Conservation (phyloP, 2,113 vertebrate genomes). For the Oophaga pumilio region DNA sequence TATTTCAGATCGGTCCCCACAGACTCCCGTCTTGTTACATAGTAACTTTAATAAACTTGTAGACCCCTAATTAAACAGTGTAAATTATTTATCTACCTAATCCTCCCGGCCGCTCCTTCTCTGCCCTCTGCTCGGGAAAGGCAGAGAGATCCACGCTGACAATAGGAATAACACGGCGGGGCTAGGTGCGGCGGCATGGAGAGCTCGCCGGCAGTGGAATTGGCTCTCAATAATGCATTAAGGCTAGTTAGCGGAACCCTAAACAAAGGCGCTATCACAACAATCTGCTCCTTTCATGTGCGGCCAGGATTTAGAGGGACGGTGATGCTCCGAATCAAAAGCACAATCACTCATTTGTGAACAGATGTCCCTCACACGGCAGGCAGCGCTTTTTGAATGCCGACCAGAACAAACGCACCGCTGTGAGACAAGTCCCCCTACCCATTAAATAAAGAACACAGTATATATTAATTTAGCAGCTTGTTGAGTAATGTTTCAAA, state of each 20-base stretch:
- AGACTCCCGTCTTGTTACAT: conserved; percentile 65
- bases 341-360: conserved; percentile 80
- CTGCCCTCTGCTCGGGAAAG: neutral
- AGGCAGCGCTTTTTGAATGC: conserved; percentile 60
- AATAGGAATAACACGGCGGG: conserved; percentile 66
- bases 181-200: conserved; percentile 61
- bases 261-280: conserved; percentile 71
- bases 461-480: conserved; percentile 73
- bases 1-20: conserved; percentile 62
- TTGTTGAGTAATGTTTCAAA: conserved; percentile 70
- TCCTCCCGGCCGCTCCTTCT: conserved; percentile 64
- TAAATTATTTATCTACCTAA: conserved; percentile 74
- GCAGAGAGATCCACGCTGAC: conserved; percentile 58
- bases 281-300: conserved; percentile 77
- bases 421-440: conserved; percentile 68
- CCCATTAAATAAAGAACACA: conserved; percentile 64
- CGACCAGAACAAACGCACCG: conserved; percentile 66
- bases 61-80: conserved; percentile 72
- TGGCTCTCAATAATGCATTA: conserved; percentile 72
- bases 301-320: conserved; percentile 66
- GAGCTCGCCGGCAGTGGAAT: conserved; percentile 70
- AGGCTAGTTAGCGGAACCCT: conserved; percentile 69
- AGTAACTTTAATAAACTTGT: conserved; percentile 77
- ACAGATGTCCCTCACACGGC: conserved; percentile 70
- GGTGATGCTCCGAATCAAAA: conserved; percentile 74